phyloP scores from a whole-genome alignment of 2,797 vertebrate species.

The Dromococcyx pavoninus region DNA sequence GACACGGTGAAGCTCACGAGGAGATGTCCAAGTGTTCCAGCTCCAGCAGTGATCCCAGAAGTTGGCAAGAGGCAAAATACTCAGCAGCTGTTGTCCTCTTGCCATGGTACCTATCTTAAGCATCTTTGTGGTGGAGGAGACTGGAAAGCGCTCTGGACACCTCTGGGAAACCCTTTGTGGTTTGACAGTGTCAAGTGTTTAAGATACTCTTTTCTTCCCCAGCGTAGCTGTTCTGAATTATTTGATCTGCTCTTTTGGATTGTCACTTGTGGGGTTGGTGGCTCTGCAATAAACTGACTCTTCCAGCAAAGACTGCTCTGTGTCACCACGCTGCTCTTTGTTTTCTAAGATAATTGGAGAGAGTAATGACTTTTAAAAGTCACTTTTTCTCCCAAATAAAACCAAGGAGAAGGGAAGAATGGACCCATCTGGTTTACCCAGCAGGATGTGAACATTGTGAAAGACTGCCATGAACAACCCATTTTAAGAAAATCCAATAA shows the following conservation, averaged over 20 bases:
- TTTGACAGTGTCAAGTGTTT: not conserved
- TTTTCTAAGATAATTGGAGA: not conserved
- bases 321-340: not conserved
- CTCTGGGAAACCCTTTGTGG: not conserved
- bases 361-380: not conserved
- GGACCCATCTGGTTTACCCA: not conserved
- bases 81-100: not conserved
- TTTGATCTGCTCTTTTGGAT: not conserved
- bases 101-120: not conserved
- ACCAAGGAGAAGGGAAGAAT: not conserved
- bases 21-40: not conserved
- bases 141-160: not conserved
- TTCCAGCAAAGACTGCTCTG: not conserved
- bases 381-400: not conserved
- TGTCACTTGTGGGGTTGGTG: not conserved
- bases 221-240: not conserved
- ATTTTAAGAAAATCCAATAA: not conserved
- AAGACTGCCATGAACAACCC: not conserved
- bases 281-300: not conserved
- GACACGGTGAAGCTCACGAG: not conserved
- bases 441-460: accelerated
- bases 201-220: not conserved
- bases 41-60: accelerated
- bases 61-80: accelerated
- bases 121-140: not conserved